Conservation (phyloP, 2,888 invertebrate genomes). For the Mesorhabditis sp. region DNA sequence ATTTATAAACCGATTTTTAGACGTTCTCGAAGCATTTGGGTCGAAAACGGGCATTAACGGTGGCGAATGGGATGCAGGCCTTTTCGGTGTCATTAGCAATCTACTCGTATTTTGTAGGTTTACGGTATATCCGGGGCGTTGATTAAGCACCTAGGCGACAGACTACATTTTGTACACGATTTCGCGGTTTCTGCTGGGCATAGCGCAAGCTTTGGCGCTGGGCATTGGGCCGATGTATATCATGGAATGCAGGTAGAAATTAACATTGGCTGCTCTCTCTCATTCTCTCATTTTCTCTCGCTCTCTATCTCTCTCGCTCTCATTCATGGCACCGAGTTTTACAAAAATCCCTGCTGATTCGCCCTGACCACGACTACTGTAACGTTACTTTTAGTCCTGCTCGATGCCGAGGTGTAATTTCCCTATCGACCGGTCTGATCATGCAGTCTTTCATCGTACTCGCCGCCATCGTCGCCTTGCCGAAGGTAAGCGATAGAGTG, state of each 20-base stretch:
- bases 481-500: constrained; percentile 20
- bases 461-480: constrained; percentile 43
- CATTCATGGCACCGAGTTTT: too few species aligned
- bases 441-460: constrained; percentile 37
- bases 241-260: constrained; percentile 30
- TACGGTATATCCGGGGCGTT: too few species aligned
- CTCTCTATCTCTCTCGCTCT: background rate
- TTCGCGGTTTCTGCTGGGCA: constrained; percentile 38
- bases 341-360: background rate
- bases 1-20: too few species aligned
- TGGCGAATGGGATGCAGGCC: background rate
- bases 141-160: too few species aligned
- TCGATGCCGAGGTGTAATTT: constrained; percentile 35
- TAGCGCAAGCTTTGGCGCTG: constrained; percentile 30
- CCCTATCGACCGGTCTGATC: constrained; percentile 40
- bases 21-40: background rate
- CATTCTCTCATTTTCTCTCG: background rate
- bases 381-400: constrained; percentile 29
- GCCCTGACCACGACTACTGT: background rate
- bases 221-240: constrained; percentile 34
- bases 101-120: background rate
- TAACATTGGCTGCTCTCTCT: background rate
- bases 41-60: background rate
- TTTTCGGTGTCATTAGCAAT: background rate
- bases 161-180: constrained; percentile 27